Percentiles rank a stretch among this genome's conserved stretches.
phyloP scores from a whole-genome alignment of 2,797 vertebrate genomes.

The Sphenopsis melanotis region DNA sequence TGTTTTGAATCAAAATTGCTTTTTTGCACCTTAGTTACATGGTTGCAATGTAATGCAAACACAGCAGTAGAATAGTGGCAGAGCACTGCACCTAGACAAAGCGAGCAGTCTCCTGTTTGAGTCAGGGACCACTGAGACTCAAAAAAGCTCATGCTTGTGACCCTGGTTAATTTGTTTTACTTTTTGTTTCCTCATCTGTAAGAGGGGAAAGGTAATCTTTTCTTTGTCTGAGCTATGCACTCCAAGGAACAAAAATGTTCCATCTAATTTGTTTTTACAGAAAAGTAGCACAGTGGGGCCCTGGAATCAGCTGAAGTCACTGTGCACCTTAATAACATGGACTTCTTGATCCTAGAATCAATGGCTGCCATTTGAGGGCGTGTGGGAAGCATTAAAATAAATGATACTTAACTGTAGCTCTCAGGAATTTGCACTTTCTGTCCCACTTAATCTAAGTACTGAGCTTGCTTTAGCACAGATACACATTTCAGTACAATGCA shows the following conservation, averaged over 20 bases:
- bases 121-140: conserved; percentile 34
- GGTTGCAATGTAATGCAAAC: neutral
- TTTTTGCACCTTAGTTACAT: conserved; percentile 38
- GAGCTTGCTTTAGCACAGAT: conserved; percentile 39
- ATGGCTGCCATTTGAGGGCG: neutral
- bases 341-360: neutral
- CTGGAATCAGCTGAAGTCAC: neutral
- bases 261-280: neutral
- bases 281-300: neutral
- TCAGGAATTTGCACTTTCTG: conserved; percentile 69
- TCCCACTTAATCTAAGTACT: conserved; percentile 21
- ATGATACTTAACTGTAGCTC: conserved; percentile 19
- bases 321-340: conserved; percentile 1
- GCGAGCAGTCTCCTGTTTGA: neutral
- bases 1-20: neutral
- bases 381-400: conserved; percentile 14
- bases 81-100: neutral
- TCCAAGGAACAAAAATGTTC: conserved; percentile 33
- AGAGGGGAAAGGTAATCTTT: conserved; percentile 19
- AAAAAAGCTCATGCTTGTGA: conserved; percentile 1
- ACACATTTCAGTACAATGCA: conserved; percentile 50
- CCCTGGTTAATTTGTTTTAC: neutral
- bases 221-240: conserved; percentile 44
- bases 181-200: conserved; percentile 27
- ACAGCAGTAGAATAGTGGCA: conserved; percentile 3